phyloP scores from a whole-genome alignment of 2,113 vertebrate species.

The Heterochromis multidens region DNA sequence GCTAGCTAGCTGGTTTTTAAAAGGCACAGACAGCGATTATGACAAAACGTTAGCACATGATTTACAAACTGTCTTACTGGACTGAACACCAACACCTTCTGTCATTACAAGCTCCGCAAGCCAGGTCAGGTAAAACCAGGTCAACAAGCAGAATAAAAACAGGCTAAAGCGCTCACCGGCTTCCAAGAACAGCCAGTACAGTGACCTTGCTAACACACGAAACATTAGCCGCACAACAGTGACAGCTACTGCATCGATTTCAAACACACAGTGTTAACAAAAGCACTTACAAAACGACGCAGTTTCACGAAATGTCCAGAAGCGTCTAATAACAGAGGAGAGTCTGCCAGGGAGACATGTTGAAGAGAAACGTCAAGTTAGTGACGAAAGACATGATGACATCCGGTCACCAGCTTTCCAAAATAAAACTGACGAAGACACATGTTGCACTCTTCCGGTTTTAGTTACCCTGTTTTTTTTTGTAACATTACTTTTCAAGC shows the following conservation, averaged over 20 bases:
- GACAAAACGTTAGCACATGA: background rate
- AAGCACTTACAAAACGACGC: slow-evolving; percentile 38
- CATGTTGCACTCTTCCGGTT: background rate
- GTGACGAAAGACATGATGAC: rapidly evolving
- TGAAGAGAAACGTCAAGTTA: background rate
- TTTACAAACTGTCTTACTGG: background rate
- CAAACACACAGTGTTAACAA: rapidly evolving
- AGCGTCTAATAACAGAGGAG: slow-evolving; percentile 28
- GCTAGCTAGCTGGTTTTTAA: no score
- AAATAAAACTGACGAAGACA: background rate
- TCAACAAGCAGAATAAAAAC: slow-evolving; percentile 11
- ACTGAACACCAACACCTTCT: background rate
- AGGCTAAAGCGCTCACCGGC: background rate
- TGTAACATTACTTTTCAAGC: background rate
- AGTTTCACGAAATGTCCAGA: slow-evolving; percentile 4
- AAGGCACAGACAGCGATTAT: background rate
- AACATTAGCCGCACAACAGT: background rate
- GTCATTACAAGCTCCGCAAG: background rate
- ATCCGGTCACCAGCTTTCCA: background rate
- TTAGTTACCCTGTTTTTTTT: rapidly evolving
- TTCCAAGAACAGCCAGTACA: background rate
- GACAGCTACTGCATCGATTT: background rate
- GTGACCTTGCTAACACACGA: background rate
- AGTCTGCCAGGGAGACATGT: slow-evolving; percentile 48
- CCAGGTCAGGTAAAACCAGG: slow-evolving; percentile 28